phyloP scores from a whole-genome alignment of 2,113 vertebrate species.

The Rhinopomastus cyanomelas region DNA sequence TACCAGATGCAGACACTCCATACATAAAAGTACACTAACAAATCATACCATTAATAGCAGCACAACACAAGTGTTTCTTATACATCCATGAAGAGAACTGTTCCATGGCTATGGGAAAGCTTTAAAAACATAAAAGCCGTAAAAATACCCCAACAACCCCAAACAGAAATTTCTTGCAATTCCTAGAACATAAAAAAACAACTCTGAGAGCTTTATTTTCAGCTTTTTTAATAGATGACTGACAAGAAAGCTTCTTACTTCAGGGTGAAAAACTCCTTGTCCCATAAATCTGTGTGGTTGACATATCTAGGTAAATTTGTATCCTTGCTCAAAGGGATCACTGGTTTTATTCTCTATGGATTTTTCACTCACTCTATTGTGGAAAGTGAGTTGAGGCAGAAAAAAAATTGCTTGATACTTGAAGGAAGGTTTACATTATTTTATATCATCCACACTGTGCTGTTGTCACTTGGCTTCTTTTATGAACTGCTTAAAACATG shows the following conservation, averaged over 20 bases:
- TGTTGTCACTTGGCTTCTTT: constrained; percentile 55
- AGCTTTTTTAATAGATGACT: constrained; percentile 48
- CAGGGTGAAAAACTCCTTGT: constrained; percentile 64
- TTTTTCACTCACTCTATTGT: constrained; percentile 58
- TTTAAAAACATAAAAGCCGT: neutral
- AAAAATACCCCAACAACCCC: neutral
- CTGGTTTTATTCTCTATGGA: constrained; percentile 60
- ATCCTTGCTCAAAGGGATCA: constrained; percentile 61
- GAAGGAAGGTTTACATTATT: constrained; percentile 27
- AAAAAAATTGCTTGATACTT: constrained; percentile 19
- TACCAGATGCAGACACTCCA: constrained; percentile 70
- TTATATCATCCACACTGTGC: constrained; percentile 46
- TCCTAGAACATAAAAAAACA: constrained; percentile 14
- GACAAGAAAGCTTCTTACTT: constrained; percentile 58
- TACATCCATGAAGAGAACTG: constrained; percentile 40
- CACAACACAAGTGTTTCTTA: constrained; percentile 59
- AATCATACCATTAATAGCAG: constrained; percentile 63
- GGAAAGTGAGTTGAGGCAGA: constrained; percentile 39
- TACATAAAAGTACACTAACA: constrained; percentile 72
- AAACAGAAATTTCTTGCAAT: constrained; percentile 10
- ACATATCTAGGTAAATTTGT: constrained; percentile 66
- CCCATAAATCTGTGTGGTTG: constrained; percentile 62
- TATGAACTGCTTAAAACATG: constrained; percentile 60
- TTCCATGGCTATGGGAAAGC: constrained; percentile 24
- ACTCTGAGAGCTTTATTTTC: constrained; percentile 54